Percentiles rank a stretch among this genome's conserved stretches.
phyloP scores from a whole-genome alignment of 2,888 invertebrate genomes.

The Spilosoma lubricipeda region DNA sequence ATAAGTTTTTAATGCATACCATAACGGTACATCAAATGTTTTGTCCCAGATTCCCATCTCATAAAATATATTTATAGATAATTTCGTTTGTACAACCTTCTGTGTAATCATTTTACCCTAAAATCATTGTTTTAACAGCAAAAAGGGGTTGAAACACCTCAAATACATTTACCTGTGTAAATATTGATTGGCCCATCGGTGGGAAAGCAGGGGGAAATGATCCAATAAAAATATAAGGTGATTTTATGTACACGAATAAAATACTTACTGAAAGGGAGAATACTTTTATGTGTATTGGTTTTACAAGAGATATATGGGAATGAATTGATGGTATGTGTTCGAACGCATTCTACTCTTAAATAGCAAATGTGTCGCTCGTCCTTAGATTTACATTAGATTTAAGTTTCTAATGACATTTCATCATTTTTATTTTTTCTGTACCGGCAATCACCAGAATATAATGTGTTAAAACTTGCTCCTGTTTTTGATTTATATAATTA shows the following conservation, averaged over 20 bases:
- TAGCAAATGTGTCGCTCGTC: too few relatives aligned
- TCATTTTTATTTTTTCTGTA: too few relatives aligned
- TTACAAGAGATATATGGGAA: not conserved
- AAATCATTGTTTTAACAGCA: slow-evolving; percentile 35
- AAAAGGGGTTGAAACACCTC: slow-evolving; percentile 30
- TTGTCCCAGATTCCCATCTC: not conserved
- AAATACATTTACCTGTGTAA: slow-evolving; percentile 41
- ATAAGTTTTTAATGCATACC: not conserved
- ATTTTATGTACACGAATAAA: slow-evolving; percentile 44
- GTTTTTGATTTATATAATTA: too few relatives aligned
- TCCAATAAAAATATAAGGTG: slow-evolving; percentile 34
- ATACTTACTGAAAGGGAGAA: slow-evolving; percentile 17
- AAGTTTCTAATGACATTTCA: too few relatives aligned
- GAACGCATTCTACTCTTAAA: too few relatives aligned
- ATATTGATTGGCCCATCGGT: slow-evolving; percentile 37
- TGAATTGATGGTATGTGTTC: too few relatives aligned
- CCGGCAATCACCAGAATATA: too few relatives aligned
- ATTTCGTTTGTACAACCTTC: not conserved
- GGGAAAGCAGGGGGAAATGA: slow-evolving; percentile 26
- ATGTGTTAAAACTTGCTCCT: too few relatives aligned
- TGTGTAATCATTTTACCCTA: slow-evolving; percentile 17
- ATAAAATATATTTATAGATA: not conserved
- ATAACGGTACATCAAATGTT: not conserved
- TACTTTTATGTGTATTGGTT: slow-evolving; percentile 19
- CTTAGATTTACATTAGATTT: too few relatives aligned